Conservation (phyloP, 2,797 vertebrate genomes). For the Arrhamphus sclerolepis region DNA sequence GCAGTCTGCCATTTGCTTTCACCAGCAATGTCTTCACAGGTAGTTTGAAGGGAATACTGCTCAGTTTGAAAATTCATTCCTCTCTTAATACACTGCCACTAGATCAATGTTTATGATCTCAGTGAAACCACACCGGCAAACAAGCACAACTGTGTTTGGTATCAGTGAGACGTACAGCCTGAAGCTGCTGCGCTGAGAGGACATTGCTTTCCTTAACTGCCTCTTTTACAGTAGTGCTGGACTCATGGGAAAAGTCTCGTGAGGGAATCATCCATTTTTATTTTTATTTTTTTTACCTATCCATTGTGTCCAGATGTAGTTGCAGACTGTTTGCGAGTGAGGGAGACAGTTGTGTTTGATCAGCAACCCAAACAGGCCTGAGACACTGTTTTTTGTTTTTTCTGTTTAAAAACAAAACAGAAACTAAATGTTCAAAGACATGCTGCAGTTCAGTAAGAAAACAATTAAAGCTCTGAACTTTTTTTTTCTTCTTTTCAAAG, state of each 20-base stretch:
- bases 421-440: conserved; percentile 18
- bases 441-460: conserved; percentile 2
- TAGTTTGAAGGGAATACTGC: conserved; percentile 1
- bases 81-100: background rate
- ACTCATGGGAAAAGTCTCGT: conserved; percentile 20
- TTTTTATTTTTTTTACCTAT: conserved; percentile 31
- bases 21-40: background rate
- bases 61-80: conserved; percentile 16
- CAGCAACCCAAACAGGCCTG: conserved; percentile 29
- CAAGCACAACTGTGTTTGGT: conserved; percentile 17
- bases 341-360: conserved; percentile 37
- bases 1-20: conserved; percentile 10
- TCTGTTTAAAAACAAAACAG: conserved; percentile 7
- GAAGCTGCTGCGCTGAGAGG: conserved; percentile 21
- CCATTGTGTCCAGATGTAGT: background rate
- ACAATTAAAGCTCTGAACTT: background rate
- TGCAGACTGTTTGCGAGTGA: conserved; percentile 9
- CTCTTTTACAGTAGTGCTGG: conserved; percentile 21
- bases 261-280: conserved; percentile 13
- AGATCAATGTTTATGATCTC: conserved; percentile 36
- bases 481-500: background rate
- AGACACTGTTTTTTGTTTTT: conserved; percentile 18
- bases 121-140: conserved; percentile 21
- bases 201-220: conserved; percentile 32
- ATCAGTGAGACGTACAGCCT: conserved; percentile 27